Percentiles rank a stretch among this genome's conserved stretches.
Conservation (phyloP, 2,888 invertebrate genomes). For the Alentia gelatinosa region DNA sequence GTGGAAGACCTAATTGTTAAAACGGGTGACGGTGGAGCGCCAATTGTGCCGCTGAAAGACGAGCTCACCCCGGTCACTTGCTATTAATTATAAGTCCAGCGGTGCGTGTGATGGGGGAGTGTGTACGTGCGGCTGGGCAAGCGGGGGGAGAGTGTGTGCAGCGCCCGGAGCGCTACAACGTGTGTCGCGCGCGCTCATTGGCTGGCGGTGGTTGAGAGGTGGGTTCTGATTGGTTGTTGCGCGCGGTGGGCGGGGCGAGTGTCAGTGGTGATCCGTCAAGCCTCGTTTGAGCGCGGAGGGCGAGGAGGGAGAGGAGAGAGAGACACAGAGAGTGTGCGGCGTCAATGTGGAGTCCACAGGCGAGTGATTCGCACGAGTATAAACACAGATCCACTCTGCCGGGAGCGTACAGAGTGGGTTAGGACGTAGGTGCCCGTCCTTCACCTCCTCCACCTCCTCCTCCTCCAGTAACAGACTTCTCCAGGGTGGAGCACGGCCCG, state of each 20-base stretch:
- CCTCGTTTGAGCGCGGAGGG: background rate
- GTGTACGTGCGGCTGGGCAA: background rate
- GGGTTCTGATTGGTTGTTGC: background rate
- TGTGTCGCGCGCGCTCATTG: background rate
- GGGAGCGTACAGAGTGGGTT: background rate
- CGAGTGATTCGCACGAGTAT: background rate
- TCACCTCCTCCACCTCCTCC: background rate
- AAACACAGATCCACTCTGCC: background rate
- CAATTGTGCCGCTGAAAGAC: slow-evolving; percentile 8
- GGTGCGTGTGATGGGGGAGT: background rate
- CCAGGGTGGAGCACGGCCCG: background rate
- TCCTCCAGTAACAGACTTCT: background rate
- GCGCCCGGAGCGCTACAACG: background rate
- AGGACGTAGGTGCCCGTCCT: background rate
- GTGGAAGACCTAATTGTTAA: slow-evolving; percentile 15
- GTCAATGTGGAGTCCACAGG: background rate
- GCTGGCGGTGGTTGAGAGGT: background rate
- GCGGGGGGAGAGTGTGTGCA: background rate
- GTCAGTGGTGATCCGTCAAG: background rate
- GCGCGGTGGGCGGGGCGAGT: background rate
- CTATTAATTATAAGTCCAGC: slow-evolving; percentile 27
- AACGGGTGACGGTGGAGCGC: background rate
- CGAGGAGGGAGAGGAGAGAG: background rate
- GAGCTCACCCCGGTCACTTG: slow-evolving; percentile 23
- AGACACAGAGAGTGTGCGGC: background rate